Conservation (phyloP, 2,888 invertebrate genomes). For the Strigamia crassipes region DNA sequence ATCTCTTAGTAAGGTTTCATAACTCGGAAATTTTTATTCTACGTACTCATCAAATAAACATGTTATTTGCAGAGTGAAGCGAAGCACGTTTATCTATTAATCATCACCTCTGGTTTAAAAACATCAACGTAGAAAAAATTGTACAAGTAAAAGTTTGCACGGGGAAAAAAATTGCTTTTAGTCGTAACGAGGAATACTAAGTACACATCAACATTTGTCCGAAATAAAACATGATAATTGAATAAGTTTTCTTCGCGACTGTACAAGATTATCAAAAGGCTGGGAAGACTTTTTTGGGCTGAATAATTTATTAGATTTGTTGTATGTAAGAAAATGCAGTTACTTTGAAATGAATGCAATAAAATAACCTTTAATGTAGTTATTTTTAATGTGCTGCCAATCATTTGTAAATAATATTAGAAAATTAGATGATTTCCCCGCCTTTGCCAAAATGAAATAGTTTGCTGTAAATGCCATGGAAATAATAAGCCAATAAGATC, state of each 20-base stretch:
- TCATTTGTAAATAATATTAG: too few relatives aligned
- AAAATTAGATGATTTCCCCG: too few relatives aligned
- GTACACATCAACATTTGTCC: neutral
- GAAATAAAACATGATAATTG: neutral
- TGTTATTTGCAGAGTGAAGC: slow-evolving; percentile 6
- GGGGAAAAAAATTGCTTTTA: neutral
- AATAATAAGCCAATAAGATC: too few relatives aligned
- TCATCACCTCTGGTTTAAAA: slow-evolving; percentile 37
- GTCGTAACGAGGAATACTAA: neutral
- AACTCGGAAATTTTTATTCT: neutral
- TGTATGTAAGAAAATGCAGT: too few relatives aligned
- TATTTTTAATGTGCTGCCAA: too few relatives aligned
- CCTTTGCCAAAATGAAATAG: too few relatives aligned
- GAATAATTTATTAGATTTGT: too few relatives aligned
- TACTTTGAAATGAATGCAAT: too few relatives aligned
- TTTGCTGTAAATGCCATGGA: too few relatives aligned
- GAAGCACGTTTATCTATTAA: slow-evolving; percentile 34
- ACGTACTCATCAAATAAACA: slow-evolving; percentile 32
- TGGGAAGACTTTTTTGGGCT: too few relatives aligned
- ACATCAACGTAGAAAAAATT: slow-evolving; percentile 15
- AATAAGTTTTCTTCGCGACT: neutral
- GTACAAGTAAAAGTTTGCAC: neutral
- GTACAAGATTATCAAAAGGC: too few relatives aligned
- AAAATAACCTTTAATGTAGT: too few relatives aligned
- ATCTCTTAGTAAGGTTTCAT: neutral